phyloP scores from a whole-genome alignment of 2,888 invertebrate genomes.

The Cryptops parisi region DNA sequence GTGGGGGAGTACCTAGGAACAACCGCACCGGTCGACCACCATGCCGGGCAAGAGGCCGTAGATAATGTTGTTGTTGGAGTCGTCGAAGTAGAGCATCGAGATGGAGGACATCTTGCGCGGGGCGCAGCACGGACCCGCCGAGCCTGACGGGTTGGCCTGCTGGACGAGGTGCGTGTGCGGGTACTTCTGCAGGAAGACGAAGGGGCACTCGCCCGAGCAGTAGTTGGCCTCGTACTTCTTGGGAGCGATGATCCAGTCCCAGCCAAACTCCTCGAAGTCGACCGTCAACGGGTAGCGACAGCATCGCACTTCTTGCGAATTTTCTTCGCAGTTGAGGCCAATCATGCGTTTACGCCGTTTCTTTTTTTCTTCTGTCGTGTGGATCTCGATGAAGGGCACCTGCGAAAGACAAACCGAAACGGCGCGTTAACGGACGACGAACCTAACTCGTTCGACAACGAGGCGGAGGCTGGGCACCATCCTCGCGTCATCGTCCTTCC shows the following conservation, averaged over 20 bases:
- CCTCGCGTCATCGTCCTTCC: no score
- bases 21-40: slow-evolving; percentile 87
- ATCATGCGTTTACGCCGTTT: slow-evolving; percentile 55
- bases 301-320: slow-evolving; percentile 65
- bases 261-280: slow-evolving; percentile 88
- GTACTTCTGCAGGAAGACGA: slow-evolving; percentile 69
- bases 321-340: slow-evolving; percentile 69
- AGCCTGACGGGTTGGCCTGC: slow-evolving; percentile 56
- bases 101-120: slow-evolving; percentile 63
- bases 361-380: slow-evolving; percentile 22
- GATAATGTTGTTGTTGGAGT: slow-evolving; percentile 72
- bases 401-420: slow-evolving; percentile 21
- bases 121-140: slow-evolving; percentile 81
- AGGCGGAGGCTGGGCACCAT: no score
- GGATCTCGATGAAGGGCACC: slow-evolving; percentile 26
- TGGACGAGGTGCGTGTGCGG: slow-evolving; percentile 78
- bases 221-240: slow-evolving; percentile 89
- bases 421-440: no score
- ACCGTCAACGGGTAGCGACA: slow-evolving; percentile 87
- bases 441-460: no score
- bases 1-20: no score
- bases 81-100: slow-evolving; percentile 82
- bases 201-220: slow-evolving; percentile 88
- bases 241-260: slow-evolving; percentile 97
- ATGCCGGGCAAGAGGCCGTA: slow-evolving; percentile 79